These are phyloP conservation scores for Parazoanthus darwini DNA, from an alignment of 92 coral and sea anemone species.

Conservation along the genomic window DNA sequence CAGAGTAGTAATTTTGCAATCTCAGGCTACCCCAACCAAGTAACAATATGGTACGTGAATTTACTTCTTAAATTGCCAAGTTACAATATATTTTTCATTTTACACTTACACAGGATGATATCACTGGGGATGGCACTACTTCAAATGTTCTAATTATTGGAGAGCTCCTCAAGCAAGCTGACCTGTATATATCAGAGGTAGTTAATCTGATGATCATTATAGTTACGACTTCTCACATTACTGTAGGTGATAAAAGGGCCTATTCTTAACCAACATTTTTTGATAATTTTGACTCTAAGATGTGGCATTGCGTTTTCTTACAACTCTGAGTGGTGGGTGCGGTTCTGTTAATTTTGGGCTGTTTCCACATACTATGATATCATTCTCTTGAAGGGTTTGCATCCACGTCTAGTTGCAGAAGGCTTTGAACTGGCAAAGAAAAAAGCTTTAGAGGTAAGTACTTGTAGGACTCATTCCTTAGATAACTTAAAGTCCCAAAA, in stretches of 20 bases:
- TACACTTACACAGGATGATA: slow-evolving; percentile 74
- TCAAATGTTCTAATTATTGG: slow-evolving; percentile 98
- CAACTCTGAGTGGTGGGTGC: too few species aligned
- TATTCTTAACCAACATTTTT: too few species aligned
- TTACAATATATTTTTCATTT: background rate
- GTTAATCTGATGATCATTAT: too few species aligned
- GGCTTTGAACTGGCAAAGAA: slow-evolving; percentile 98
- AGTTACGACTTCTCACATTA: too few species aligned
- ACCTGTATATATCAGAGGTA: slow-evolving; percentile 93
- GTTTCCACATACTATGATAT: too few species aligned
- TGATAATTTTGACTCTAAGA: too few species aligned
- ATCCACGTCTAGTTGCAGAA: slow-evolving; percentile 97
- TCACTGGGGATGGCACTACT: slow-evolving; percentile 99
- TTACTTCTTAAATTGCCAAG: background rate
- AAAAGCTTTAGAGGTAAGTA: slow-evolving; percentile 86
- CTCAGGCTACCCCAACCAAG: too few species aligned
- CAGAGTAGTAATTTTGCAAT: too few species aligned
- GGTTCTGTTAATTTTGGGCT: too few species aligned
- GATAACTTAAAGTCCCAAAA: background rate
- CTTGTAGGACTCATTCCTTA: background rate
- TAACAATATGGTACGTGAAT: too few species aligned
- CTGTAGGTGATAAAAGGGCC: too few species aligned
- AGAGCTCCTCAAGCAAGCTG: slow-evolving; percentile 95
- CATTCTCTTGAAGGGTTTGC: slow-evolving; percentile 72
- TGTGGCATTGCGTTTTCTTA: too few species aligned